Conservation (phyloP, 2,888 invertebrate genomes). For the Auanema sp. region DNA sequence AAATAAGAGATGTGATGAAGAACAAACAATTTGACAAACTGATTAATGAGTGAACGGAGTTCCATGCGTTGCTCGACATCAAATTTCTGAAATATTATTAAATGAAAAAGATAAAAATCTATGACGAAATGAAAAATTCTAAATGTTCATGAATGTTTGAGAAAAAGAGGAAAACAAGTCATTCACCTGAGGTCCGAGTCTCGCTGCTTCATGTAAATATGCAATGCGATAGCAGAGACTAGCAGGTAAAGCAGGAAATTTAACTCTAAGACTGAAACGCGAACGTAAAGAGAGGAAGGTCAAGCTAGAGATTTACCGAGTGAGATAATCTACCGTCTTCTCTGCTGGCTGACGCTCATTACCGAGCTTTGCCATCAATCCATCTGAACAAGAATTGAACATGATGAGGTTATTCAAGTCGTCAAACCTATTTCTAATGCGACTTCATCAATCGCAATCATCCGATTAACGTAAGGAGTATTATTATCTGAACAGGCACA, state of each 20-base stretch:
- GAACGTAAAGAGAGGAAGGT: neutral
- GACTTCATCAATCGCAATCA: constrained; percentile 61
- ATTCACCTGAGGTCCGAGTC: constrained; percentile 31
- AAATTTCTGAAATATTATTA: constrained; percentile 23
- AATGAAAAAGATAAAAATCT: neutral
- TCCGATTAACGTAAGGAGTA: constrained; percentile 53
- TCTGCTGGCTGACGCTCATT: constrained; percentile 14
- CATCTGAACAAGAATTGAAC: constrained; percentile 5
- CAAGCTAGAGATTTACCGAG: neutral
- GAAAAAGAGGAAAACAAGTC: constrained; percentile 8
- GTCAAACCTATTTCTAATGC: constrained; percentile 48
- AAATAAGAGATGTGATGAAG: neutral
- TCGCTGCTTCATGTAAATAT: constrained; percentile 40
- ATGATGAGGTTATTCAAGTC: neutral
- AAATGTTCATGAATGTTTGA: neutral
- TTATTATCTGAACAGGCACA: constrained; percentile 44
- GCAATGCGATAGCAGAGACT: constrained; percentile 40
- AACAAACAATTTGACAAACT: constrained; percentile 42
- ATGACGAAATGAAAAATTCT: neutral
- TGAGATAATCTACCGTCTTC: too few species aligned
- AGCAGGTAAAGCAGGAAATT: constrained; percentile 33
- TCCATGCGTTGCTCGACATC: constrained; percentile 42
- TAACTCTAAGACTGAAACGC: constrained; percentile 28
- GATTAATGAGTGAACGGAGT: constrained; percentile 33
- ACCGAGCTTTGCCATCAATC: constrained; percentile 8